Base-by-base conservation (phyloP, 1,140 invertebrate species). In the Philotrypesis tridentata region DNA sequence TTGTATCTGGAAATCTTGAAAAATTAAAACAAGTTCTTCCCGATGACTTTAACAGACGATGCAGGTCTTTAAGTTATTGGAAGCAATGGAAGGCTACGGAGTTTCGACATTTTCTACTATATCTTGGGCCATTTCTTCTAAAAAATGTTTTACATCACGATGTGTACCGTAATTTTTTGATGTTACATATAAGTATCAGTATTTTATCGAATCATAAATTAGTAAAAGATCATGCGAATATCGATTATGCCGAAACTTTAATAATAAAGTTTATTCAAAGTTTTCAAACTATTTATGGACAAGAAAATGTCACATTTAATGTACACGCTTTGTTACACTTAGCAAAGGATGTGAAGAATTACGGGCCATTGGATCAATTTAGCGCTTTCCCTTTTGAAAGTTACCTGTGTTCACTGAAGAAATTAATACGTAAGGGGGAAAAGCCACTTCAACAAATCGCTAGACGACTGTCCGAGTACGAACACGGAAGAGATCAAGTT, bases 321-420 rank as follows among this genome's bases (percentile, higher is more conserved):
- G 67, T 87, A 33, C 85, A 87, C 77, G 79, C 33, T 77, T 73
- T 87, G 14, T 79, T 81, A 65, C 85, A 88, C 83, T 71, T 88
- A 63, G 4, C 61, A 4, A 84, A 83, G 65, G 86, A 87, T 80
- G 82, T 80, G 17, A 77, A 75, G 68, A 79, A 43, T 55, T 87
- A 79, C 83, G 85, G 87, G 27, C 40, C 55, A 25, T 73, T 87
- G 70, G 79, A 85, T 55, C 74, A 75, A 75, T 60, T 72, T 48
- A 72, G n/a, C 48, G 73, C 73, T 0, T 60, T 75, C n/a, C 43
- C 73, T 29, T 75, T 75, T 61, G 43, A 61, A 33, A 75, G 48
- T 33, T 75, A 75, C 27, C 27, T 75, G 2, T 75, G 55, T 14
- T 61, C 48, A 60, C 31, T 75, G 17, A 75, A 75, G n/a, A 61